Base-by-base conservation (phyloP, 2,113 vertebrate species). In the Mobula hypostoma region DNA sequence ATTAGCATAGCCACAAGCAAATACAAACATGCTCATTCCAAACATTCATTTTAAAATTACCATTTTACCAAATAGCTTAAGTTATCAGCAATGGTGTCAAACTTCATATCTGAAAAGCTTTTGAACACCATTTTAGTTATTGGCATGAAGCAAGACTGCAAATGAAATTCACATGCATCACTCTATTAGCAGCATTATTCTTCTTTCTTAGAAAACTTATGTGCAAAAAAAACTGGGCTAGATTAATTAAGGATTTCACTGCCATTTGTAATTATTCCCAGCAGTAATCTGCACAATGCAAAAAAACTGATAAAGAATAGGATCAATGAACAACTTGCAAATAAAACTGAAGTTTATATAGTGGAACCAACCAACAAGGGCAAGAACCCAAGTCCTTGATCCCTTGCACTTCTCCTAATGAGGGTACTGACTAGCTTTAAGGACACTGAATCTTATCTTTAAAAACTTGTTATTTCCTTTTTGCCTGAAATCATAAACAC, bases 1-100 rank as follows among this genome's bases (percentile, higher is more conserved):
- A 93, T 93, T 93, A 93, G 32, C 40, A 93, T 66, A 93, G 91
- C 36, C 24, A 56, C 91, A 93, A 74, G 70, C 91, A 93, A 91
- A 74, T 56, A 93, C 32, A 48, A 93, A 93, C 68, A 74, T 72
- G 70, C 61, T 5, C 85, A 90, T 66, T 6, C 17, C 58, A 66
- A 90, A 90, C 63, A 32, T 17, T 66, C 15, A 5, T 29, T 90
- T 90, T 90, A n/a, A 32, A 90, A 63, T 32, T 90, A 68, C 68
- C 24, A 19, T 93, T 74, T 40, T 1, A 74, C 27, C 90, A 9
- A 92, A 72, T 40, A 93, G 32, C 63, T 88, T 68, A 66, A 32
- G 15, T 17, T 48, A 7, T 40, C 68, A 92, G 83, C 48, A 87
- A 29, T 61, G 48, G 77, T 17, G 12, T 6, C 32, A 93, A 93